phyloP scores from a whole-genome alignment of 2,113 vertebrate genomes.

The Mystacornis crossleyi region DNA sequence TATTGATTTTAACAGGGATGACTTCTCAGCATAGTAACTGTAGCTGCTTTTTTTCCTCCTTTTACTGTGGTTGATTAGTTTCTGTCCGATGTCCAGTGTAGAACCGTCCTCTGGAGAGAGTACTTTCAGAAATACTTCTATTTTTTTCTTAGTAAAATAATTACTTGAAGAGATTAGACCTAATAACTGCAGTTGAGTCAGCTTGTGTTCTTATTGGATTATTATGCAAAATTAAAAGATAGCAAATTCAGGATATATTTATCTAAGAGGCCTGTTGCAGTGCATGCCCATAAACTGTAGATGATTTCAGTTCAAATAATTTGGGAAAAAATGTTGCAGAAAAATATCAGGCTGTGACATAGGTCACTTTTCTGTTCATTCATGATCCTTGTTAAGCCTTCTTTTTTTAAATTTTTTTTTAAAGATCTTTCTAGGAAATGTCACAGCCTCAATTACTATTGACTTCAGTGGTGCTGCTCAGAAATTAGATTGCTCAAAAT shows the following conservation, averaged over 20 bases:
- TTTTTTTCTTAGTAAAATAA: background rate
- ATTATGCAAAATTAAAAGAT: background rate
- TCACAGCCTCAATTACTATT: background rate
- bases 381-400: background rate
- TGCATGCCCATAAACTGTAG: background rate
- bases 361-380: background rate
- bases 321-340: background rate
- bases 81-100: background rate
- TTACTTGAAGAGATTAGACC: background rate
- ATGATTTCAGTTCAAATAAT: background rate
- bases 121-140: background rate
- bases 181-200: background rate
- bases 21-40: constrained; percentile 6
- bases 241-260: background rate
- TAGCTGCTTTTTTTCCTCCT: background rate
- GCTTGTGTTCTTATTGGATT: background rate
- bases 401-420: too few species aligned
- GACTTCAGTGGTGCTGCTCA: background rate
- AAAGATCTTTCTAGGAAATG: background rate
- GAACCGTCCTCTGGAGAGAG: background rate
- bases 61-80: background rate
- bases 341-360: background rate
- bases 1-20: constrained; percentile 54
- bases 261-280: background rate
- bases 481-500: background rate